A percentile compares a stretch with the other conserved stretches of the same genome.
These are phyloP conservation scores for Battus philenor DNA, from an alignment of 1,140 invertebrate genomes.

Conservation along the genomic window DNA sequence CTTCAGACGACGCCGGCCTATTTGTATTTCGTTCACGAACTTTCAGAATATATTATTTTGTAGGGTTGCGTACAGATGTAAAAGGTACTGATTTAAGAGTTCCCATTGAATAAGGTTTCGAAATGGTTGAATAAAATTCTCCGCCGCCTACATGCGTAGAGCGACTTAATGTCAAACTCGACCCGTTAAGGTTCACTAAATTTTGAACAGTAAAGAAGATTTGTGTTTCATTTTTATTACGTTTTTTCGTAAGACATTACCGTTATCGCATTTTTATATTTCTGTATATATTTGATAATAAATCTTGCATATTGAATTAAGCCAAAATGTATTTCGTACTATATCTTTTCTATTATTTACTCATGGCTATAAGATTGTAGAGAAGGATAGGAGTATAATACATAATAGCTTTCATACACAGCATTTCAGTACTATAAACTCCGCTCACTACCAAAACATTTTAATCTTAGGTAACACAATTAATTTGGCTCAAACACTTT, in stretches of 20 bases:
- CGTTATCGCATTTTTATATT: too few relatives aligned
- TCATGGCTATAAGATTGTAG: too few relatives aligned
- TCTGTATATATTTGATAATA: too few relatives aligned
- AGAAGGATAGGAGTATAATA: too few relatives aligned
- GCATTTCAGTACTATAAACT: too few relatives aligned
- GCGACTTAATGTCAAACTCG: constrained; percentile 17
- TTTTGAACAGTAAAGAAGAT: constrained; percentile 10
- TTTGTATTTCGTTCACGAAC: constrained; percentile 70
- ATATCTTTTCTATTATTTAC: too few relatives aligned
- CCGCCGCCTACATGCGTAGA: constrained; percentile 13
- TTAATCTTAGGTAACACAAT: too few relatives aligned
- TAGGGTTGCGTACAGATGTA: constrained; percentile 50
- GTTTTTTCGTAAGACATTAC: not conserved
- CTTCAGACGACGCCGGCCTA: constrained; percentile 49
- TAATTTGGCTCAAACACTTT: too few relatives aligned
- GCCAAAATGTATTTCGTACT: too few relatives aligned
- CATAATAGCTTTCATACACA: too few relatives aligned
- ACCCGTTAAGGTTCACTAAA: constrained; percentile 18
- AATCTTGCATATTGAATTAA: too few relatives aligned
- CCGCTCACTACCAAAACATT: too few relatives aligned
- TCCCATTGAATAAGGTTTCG: constrained; percentile 42
- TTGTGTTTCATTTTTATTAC: constrained; percentile 12
- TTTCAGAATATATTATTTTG: constrained; percentile 68
- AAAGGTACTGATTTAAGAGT: constrained; percentile 59
- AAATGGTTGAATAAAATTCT: constrained; percentile 44